Conservation (phyloP, 1,140 invertebrate genomes). For the Sitodiplosis mosellana region DNA sequence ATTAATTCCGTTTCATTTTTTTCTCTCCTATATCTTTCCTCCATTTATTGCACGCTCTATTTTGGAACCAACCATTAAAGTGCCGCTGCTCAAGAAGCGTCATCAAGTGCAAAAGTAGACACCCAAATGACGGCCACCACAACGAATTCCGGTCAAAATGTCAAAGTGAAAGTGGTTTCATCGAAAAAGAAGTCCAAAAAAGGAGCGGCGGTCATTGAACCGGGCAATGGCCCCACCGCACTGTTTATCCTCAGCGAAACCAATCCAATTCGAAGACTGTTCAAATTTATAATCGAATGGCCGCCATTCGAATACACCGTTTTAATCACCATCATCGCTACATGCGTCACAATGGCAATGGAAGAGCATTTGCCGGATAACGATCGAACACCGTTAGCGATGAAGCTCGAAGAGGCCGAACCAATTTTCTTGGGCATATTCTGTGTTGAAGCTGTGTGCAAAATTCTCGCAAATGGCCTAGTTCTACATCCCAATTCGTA, state of each 20-base stretch:
- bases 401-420: conserved; percentile 97
- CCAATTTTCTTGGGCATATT: conserved; percentile 99
- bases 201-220: not conserved
- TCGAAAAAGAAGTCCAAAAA: not conserved
- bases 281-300: conserved; percentile 89
- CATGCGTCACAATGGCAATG: conserved; percentile 97
- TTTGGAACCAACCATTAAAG: no score
- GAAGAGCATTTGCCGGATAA: conserved; percentile 96
- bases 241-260: conserved; percentile 97
- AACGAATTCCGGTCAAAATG: no score
- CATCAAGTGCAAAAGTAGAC: no score
- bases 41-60: no score
- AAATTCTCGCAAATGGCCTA: conserved; percentile 99
- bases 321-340: conserved; percentile 99
- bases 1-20: no score
- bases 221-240: conserved; percentile 43
- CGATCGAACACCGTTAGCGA: conserved; percentile 96
- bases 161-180: conserved; percentile 14
- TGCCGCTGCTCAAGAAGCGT: no score
- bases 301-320: conserved; percentile 99
- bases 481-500: conserved; percentile 97
- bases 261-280: conserved; percentile 69
- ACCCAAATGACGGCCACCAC: no score
- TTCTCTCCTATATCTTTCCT: no score
- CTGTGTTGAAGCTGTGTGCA: conserved; percentile 98